A percentile compares a stretch with the other conserved stretches of the same genome.
These are phyloP conservation scores for Dugesia japonica DNA, from an alignment of 2,888 invertebrate genomes.

Conservation along the genomic window DNA sequence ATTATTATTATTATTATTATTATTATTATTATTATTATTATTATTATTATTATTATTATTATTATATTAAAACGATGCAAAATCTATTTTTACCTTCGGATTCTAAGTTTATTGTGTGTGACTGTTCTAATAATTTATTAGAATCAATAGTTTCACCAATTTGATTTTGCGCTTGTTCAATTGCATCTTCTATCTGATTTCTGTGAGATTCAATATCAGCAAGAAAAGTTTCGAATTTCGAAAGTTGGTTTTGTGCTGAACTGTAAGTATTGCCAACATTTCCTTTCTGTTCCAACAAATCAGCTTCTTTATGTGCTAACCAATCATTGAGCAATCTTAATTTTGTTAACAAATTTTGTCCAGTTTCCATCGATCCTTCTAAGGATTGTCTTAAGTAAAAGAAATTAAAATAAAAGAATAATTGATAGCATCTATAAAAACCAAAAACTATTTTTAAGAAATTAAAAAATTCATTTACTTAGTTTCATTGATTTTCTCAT, in stretches of 20 bases:
- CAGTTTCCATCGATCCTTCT: constrained; percentile 23
- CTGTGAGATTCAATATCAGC: background rate
- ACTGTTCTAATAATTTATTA: background rate
- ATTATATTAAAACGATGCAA: background rate
- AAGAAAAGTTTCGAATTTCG: background rate
- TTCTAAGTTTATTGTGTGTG: background rate
- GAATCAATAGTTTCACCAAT: background rate
- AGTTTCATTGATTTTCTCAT: background rate
- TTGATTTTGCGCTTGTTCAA: background rate
- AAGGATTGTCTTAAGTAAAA: background rate
- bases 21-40: too few species aligned
- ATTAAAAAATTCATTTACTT: background rate
- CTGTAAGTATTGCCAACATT: background rate
- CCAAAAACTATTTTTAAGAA: background rate
- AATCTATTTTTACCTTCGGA: background rate
- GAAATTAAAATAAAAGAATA: too few species aligned
- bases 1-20: too few species aligned
- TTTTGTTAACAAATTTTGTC: constrained; percentile 27
- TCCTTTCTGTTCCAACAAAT: constrained; percentile 27
- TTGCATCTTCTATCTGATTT: background rate
- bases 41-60: too few species aligned
- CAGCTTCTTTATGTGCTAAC: constrained; percentile 33
- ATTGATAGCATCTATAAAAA: too few species aligned
- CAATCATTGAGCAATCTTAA: constrained; percentile 35
- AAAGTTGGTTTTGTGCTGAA: background rate